Base-by-base conservation (phyloP, 2,888 invertebrate species). In the Harpalus rubripes region DNA sequence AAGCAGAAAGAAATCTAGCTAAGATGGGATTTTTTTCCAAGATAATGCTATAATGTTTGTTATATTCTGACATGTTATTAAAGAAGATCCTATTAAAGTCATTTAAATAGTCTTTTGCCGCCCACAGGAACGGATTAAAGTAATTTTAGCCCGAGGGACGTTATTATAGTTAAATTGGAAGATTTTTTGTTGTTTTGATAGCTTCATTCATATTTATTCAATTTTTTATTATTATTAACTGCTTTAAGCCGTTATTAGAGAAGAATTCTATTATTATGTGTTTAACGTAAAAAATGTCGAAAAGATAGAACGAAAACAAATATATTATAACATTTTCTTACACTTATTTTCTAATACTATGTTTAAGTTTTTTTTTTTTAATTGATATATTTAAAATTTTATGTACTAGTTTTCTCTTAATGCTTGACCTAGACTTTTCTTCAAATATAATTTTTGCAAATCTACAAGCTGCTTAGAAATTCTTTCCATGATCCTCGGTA, bases 51-150 rank as follows among this genome's bases (percentile, higher is more conserved):
- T 63, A 63, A 52, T 26, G 68, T 68, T 15, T 68, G 26, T 68
- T 32, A 68, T 68, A 41, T 8, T 39, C 68, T 68, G 68, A 65
- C 15, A 68, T 68, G 39, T 39, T 26, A 26, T 68, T 68, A 74
- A 32, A 26, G 15, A 68, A 32, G 15, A 22, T 68, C n/a, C 15
- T 15, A 68, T 68, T 68, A 74, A 15, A 18, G 41, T 10, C 18
- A 44, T 74, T 74, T 74, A 74, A 74, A 74, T 74, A 74, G 41
- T 74, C 44, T 74, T 74, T 18, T 74, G 72, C 44, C 72, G 44
- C 44, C 72, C n/a, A 44, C 44, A 74, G 72, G 44, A 10, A 18
- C 68, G 68, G 41, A 22, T 63, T 68, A 22, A 39, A 32, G 39
- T 12, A 68, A 68, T 32, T 59, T 39, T 68, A 12, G 32, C 68